Evolutionary conservation across 2,797 vertebrate species (phyloP).

Genomic region (Eremophila alpestris): DNA sequence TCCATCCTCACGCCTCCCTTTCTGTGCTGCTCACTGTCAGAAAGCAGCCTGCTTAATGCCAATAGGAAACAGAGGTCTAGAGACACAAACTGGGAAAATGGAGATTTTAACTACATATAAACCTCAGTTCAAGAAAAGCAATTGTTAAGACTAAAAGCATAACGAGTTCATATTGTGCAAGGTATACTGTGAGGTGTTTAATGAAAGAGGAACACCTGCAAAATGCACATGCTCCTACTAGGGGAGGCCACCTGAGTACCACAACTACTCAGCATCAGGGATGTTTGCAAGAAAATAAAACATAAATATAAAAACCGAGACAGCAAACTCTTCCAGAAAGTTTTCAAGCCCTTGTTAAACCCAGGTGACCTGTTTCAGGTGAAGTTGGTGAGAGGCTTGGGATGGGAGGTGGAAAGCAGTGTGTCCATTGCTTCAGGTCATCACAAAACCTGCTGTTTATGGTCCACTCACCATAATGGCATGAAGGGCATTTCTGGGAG

Average conservation of each 20-base stretch:
- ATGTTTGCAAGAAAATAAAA: background rate
- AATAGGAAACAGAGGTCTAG: background rate
- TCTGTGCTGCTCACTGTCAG: background rate
- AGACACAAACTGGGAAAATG: background rate
- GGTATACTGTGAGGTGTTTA: background rate
- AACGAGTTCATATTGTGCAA: background rate
- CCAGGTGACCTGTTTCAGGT: background rate
- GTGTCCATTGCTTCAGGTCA: background rate
- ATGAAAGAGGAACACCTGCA: background rate
- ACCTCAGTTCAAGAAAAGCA: background rate
- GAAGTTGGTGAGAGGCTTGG: background rate
- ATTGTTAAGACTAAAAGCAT: fast-evolving
- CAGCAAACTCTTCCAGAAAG: background rate
- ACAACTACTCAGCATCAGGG: background rate
- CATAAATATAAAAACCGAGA: background rate
- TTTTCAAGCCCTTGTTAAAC: background rate
- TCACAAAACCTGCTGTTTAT: background rate
- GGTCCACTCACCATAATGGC: background rate
- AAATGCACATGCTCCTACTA: background rate
- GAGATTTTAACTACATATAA: background rate
- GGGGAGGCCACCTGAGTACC: background rate
- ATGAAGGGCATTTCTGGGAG: background rate
- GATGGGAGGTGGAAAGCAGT: background rate
- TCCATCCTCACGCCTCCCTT: background rate
- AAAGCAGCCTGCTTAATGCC: background rate